Base-by-base conservation (phyloP, 2,797 vertebrate species). In the Argyrosomus regius region DNA sequence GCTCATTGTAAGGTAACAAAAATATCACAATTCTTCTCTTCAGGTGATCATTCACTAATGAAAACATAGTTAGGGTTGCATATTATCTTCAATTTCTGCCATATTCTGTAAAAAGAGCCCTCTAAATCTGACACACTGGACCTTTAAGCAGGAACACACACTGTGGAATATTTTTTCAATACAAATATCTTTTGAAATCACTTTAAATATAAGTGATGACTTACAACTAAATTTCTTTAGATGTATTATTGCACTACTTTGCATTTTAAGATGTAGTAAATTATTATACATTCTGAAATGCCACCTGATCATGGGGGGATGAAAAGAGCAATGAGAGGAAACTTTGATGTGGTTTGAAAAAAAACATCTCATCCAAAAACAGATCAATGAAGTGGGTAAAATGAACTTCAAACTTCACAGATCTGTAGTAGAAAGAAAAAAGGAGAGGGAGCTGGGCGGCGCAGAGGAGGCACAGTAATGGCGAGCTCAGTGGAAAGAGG, bases 271-370 rank as follows among this genome's bases (percentile, higher is more conserved):
- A 74, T 53, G 13, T 5, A 16, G n/a, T 22, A 22, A 48, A 48
- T 62, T n/a, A 13, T n/a, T 43, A 4, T 49, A n/a, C 28, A 28
- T 66, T 66, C 50, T n/a, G 0, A 65, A 74, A 66, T 9, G 31
- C 53, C 14, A 26, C 46, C 9, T 45, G 22, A 72, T 54, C 28
- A 26, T 1, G 0, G 22, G 12, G 54, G 22, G 20, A 69, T 61
- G 41, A 75, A 77, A 64, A 59, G 31, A 70, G 39, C 6, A 3
- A 58, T n/a, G 54, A 81, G 22, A 72, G 41, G 9, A n/a, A 41
- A 54, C 72, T 65, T 56, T 69, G 66, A 78, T 77, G 61, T 59
- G 24, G 22, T 31, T 31, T 18, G 31, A 7, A 20, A 68, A 50
- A 59, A 48, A 50, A 73, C 49, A 53, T 57, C 6, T 24, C 5